Percentiles rank a stretch among this genome's conserved stretches.
Evolutionary conservation across 1,140 invertebrate species (phyloP).

Genomic region (Platyscapa corneri): DNA sequence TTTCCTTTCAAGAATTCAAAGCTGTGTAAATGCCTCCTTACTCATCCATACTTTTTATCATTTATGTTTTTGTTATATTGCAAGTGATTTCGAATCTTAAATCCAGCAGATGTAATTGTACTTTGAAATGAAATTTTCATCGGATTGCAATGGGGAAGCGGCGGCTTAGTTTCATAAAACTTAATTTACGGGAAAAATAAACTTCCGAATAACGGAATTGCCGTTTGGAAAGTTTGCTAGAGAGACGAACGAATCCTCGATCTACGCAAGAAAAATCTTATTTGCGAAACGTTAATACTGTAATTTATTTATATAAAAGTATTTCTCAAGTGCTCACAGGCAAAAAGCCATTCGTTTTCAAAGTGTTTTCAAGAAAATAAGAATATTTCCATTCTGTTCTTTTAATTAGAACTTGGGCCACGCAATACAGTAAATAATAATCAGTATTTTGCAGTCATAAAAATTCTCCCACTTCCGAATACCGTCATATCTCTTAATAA

Average conservation of each 20-base stretch:
- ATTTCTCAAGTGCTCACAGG: neutral
- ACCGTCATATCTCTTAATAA: too few relatives aligned
- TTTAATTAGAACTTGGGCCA: too few relatives aligned
- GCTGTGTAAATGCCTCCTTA: neutral
- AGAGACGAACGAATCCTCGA: too few relatives aligned
- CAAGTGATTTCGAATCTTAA: too few relatives aligned
- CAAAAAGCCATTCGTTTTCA: neutral
- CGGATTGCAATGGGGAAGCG: neutral
- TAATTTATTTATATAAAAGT: neutral
- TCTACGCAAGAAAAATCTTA: too few relatives aligned
- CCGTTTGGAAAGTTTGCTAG: too few relatives aligned
- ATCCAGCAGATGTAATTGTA: neutral
- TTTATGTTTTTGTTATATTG: neutral
- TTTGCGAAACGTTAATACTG: neutral
- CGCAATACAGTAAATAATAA: too few relatives aligned
- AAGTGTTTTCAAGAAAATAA: neutral
- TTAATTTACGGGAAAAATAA: too few relatives aligned
- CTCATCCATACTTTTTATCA: neutral
- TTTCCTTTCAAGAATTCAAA: neutral
- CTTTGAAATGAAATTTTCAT: neutral
- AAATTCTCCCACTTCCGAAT: too few relatives aligned
- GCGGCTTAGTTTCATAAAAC: too few relatives aligned
- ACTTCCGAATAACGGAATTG: too few relatives aligned
- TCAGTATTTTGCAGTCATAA: too few relatives aligned
- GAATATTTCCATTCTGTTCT: neutral